Evolutionary conservation across 2,797 vertebrate genomes (phyloP).

Genomic region (Sorex maritimensis): DNA sequence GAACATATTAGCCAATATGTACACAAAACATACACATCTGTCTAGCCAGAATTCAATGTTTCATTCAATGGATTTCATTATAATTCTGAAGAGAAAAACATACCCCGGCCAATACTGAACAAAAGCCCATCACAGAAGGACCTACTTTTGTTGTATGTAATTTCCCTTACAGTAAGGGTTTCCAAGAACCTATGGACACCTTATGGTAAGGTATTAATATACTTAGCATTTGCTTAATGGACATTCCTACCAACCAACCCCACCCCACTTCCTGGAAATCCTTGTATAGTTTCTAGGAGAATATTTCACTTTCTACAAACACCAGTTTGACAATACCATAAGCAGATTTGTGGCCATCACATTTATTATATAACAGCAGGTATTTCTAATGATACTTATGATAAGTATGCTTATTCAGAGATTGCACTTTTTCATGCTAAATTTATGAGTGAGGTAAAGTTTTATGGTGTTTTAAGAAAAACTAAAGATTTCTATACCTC

Average conservation of each 20-base stretch:
- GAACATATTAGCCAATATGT: not conserved
- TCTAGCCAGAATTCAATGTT: not conserved
- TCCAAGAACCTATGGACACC: not conserved
- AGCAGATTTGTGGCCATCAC: too few relatives aligned
- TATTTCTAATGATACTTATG: not conserved
- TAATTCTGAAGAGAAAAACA: not conserved
- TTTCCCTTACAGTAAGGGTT: not conserved
- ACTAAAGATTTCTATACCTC: not conserved
- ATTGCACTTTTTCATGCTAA: not conserved
- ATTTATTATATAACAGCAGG: not conserved
- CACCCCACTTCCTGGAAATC: too few relatives aligned
- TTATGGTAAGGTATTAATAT: not conserved
- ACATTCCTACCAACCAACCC: not conserved
- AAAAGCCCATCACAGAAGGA: not conserved
- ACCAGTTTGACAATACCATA: not conserved
- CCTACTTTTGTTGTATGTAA: not conserved
- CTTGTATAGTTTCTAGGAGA: not conserved
- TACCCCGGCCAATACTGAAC: not conserved
- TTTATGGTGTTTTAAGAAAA: constrained; percentile 5
- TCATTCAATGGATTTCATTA: not conserved
- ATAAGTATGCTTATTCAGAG: not conserved
- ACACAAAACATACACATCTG: not conserved
- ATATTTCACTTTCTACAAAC: not conserved
- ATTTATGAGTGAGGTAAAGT: not conserved
- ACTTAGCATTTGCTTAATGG: not conserved